phyloP scores from a whole-genome alignment of 2,113 vertebrate genomes.

The Ardeotis arabs region DNA sequence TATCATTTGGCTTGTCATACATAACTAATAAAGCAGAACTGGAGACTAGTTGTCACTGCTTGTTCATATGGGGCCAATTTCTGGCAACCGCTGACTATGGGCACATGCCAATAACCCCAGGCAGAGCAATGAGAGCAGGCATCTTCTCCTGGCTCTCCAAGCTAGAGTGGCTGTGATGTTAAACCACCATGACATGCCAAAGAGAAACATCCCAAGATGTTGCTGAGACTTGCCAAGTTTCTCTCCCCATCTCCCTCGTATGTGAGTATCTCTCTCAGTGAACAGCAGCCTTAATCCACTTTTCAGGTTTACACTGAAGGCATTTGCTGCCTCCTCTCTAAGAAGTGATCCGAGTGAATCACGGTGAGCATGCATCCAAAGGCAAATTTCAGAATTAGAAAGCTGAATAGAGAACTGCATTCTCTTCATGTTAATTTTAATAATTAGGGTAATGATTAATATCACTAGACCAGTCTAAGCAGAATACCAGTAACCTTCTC shows the following conservation, averaged over 20 bases:
- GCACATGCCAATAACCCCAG: background rate
- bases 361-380: accelerated
- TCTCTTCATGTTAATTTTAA: background rate
- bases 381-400: background rate
- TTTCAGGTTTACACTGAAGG: background rate
- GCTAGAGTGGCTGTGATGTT: background rate
- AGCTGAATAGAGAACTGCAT: background rate
- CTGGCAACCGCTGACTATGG: background rate
- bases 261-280: background rate
- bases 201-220: background rate
- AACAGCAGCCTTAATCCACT: background rate
- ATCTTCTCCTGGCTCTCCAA: background rate
- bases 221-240: background rate
- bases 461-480: background rate
- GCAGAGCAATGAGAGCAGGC: background rate
- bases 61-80: conserved; percentile 6
- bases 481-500: background rate
- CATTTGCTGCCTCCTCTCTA: background rate
- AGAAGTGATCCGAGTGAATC: background rate
- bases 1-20: conserved; percentile 16
- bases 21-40: conserved; percentile 11
- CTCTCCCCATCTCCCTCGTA: accelerated
- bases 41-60: background rate
- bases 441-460: background rate
- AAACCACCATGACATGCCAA: background rate